Evolutionary conservation across 2,888 invertebrate genomes (phyloP).

Genomic region (Idaea dimidiata): DNA sequence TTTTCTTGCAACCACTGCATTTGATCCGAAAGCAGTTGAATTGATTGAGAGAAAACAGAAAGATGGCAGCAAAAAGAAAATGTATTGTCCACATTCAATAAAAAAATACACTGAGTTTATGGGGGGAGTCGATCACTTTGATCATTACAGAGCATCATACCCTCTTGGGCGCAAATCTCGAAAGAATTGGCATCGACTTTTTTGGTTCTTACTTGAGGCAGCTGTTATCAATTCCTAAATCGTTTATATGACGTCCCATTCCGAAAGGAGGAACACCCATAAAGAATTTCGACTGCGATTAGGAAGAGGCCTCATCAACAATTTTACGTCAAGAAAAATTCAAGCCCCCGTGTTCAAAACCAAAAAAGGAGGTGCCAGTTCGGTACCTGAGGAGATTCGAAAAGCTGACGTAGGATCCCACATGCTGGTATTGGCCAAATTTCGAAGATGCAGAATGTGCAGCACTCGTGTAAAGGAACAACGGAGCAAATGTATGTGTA

Average conservation of each 20-base stretch:
- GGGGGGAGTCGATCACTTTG: constrained; percentile 22
- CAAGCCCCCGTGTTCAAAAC: constrained; percentile 22
- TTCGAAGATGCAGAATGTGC: constrained; percentile 26
- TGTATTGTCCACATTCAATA: constrained; percentile 3
- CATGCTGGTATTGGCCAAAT: no score
- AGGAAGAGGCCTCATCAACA: constrained; percentile 22
- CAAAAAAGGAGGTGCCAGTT: constrained; percentile 20
- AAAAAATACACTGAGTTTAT: constrained; percentile 15
- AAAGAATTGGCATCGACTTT: no score
- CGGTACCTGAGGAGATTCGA: constrained; percentile 22
- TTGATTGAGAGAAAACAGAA: constrained; percentile 26
- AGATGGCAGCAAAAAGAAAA: constrained; percentile 21
- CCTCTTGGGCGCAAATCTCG: no score
- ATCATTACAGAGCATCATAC: constrained; percentile 18
- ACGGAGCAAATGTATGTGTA: constrained; percentile 26
- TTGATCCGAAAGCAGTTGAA: constrained; percentile 22
- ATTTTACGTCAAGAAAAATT: constrained; percentile 16
- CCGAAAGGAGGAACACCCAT: constrained; percentile 22
- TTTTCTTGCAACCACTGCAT: constrained; percentile 20
- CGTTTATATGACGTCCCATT: constrained; percentile 17
- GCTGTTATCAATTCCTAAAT: constrained; percentile 25
- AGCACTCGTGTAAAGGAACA: constrained; percentile 20
- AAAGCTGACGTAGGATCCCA: no score
- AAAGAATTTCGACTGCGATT: constrained; percentile 26
- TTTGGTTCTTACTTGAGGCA: constrained; percentile 29